phyloP scores from a whole-genome alignment of 1,140 invertebrate species.

The Araneus ventricosus region DNA sequence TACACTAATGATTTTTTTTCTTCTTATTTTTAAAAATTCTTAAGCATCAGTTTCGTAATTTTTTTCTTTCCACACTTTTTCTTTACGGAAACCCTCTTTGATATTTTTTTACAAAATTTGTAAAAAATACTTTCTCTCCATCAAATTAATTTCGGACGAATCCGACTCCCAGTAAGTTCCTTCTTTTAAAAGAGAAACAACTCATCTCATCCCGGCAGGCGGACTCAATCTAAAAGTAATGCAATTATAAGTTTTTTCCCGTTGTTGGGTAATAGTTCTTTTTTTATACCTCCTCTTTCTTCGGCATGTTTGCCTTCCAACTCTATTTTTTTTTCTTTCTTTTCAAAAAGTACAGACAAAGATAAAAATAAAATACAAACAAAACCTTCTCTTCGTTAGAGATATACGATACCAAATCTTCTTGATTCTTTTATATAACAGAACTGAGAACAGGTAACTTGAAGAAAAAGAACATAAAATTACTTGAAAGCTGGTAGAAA shows the following conservation, averaged over 20 bases:
- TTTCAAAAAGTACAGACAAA: too few relatives aligned
- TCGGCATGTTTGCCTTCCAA: constrained; percentile 6
- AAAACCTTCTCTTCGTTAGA: constrained; percentile 42
- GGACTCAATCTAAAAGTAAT: constrained; percentile 59
- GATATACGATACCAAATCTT: constrained; percentile 37
- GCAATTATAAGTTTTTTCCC: constrained; percentile 53
- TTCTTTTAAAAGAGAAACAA: constrained; percentile 18
- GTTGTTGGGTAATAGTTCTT: constrained; percentile 30
- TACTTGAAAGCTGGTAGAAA: constrained; percentile 5
- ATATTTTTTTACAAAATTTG: background rate
- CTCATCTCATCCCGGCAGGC: constrained; percentile 7
- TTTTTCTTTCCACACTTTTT: background rate
- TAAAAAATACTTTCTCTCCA: constrained; percentile 20
- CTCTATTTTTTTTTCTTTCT: background rate
- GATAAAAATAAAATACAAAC: background rate
- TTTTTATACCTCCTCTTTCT: background rate
- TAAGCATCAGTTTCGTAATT: background rate
- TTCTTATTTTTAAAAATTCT: background rate
- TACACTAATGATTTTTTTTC: too few relatives aligned
- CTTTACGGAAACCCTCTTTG: too few relatives aligned
- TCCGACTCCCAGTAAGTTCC: background rate
- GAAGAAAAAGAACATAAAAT: background rate
- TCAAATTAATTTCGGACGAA: constrained; percentile 17
- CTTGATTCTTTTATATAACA: background rate
- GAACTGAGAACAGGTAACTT: background rate